phyloP scores from a whole-genome alignment of 2,113 vertebrate species.

The Galemys pyrenaicus region DNA sequence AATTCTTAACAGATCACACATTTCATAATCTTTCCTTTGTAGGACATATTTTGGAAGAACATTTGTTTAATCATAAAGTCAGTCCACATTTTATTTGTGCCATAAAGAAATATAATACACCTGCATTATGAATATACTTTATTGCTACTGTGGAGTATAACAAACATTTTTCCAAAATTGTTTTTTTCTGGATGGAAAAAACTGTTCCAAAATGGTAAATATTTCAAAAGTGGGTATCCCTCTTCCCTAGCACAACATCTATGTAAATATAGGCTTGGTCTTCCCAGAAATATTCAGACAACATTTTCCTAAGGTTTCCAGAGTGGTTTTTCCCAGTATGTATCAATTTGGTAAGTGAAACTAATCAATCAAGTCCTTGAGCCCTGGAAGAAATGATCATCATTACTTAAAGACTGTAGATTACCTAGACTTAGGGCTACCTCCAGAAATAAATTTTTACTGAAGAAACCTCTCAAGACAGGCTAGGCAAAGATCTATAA shows the following conservation, averaged over 20 bases:
- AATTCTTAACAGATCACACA: not conserved
- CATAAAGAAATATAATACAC: not conserved
- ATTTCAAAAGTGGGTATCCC: not conserved
- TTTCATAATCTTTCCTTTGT: not conserved
- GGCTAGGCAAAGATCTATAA: too few relatives aligned
- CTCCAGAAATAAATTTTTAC: too few relatives aligned
- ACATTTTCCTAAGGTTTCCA: too few relatives aligned
- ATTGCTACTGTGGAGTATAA: not conserved
- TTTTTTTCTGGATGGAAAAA: not conserved
- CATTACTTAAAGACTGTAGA: too few relatives aligned
- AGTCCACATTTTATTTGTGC: not conserved
- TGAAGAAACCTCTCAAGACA: too few relatives aligned
- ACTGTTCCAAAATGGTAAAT: not conserved
- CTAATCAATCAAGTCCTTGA: too few relatives aligned
- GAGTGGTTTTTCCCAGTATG: too few relatives aligned
- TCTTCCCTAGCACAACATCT: not conserved
- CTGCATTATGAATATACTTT: not conserved
- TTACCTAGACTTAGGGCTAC: too few relatives aligned
- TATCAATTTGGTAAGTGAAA: too few relatives aligned
- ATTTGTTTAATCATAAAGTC: not conserved
- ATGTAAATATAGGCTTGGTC: not conserved
- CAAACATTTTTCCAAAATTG: not conserved
- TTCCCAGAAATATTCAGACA: too few relatives aligned
- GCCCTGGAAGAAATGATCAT: too few relatives aligned
- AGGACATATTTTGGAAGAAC: not conserved